Conservation (phyloP, 2,797 vertebrate genomes). For the Alectoris magna region DNA sequence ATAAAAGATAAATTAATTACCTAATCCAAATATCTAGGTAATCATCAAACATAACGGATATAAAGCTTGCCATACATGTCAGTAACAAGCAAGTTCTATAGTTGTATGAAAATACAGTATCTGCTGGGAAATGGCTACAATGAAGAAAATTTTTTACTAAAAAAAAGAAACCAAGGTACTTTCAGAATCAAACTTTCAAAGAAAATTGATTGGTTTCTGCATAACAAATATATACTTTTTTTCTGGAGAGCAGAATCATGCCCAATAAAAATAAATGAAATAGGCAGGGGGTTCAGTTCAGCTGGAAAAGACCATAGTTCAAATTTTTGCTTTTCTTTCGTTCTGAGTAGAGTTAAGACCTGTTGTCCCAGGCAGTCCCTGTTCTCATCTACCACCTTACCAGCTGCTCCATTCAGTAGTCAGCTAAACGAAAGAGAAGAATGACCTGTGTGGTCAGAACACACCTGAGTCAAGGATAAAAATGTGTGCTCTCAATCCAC, state of each 20-base stretch:
- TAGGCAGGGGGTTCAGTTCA: background rate
- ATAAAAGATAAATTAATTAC: background rate
- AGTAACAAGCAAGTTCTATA: background rate
- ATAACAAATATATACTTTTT: background rate
- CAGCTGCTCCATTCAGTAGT: background rate
- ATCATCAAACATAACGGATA: background rate
- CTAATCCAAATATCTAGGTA: background rate
- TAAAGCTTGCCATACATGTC: background rate
- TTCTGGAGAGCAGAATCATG: background rate
- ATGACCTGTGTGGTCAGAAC: fast-evolving
- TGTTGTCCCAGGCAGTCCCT: background rate
- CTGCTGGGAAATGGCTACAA: background rate
- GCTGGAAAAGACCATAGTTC: background rate
- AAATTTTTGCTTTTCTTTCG: background rate
- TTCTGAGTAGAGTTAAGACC: background rate
- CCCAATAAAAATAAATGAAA: background rate
- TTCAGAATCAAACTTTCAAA: background rate
- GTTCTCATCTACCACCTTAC: background rate
- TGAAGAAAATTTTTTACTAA: background rate
- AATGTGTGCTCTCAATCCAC: background rate
- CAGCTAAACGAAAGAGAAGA: background rate
- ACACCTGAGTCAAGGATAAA: background rate
- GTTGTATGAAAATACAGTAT: fast-evolving
- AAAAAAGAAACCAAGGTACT: background rate
- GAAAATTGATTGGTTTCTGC: background rate